Evolutionary conservation across 2,797 vertebrate species (phyloP).

Genomic region (Bradypodion ventrale): DNA sequence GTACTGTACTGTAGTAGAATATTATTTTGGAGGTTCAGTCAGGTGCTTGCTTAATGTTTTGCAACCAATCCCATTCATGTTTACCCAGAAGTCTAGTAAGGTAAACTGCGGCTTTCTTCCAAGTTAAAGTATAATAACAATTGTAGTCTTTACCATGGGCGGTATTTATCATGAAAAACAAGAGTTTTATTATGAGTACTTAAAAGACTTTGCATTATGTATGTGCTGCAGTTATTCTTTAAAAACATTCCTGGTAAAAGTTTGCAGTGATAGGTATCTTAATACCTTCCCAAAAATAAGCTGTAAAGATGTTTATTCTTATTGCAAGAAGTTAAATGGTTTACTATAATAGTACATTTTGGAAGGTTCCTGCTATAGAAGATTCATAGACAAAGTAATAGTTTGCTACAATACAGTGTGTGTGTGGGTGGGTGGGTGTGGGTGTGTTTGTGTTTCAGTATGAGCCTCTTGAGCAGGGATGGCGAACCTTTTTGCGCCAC

Average conservation of each 20-base stretch:
- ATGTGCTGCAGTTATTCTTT: conserved; percentile 12
- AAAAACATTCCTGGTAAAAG: conserved; percentile 15
- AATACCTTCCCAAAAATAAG: conserved; percentile 22
- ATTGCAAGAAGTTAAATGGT: conserved; percentile 34
- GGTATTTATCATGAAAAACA: neutral
- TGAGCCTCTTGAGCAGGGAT: too few species aligned
- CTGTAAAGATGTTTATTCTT: conserved; percentile 17
- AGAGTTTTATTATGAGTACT: neutral
- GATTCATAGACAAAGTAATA: conserved; percentile 33
- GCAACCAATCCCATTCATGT: neutral
- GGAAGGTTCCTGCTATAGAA: conserved; percentile 35
- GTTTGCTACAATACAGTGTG: conserved; percentile 21
- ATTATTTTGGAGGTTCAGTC: neutral
- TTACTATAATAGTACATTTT: conserved; percentile 17
- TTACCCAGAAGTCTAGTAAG: neutral
- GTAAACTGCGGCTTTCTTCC: neutral
- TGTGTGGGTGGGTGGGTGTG: too few species aligned
- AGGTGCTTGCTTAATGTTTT: neutral
- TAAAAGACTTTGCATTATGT: neutral
- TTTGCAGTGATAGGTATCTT: neutral
- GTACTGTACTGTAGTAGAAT: neutral
- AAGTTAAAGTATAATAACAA: neutral
- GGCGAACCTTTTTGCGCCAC: too few species aligned
- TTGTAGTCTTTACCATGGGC: neutral
- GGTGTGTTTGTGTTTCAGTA: too few species aligned